Evolutionary conservation across 2,113 vertebrate genomes (phyloP).

Genomic region (Eurypyga helias): DNA sequence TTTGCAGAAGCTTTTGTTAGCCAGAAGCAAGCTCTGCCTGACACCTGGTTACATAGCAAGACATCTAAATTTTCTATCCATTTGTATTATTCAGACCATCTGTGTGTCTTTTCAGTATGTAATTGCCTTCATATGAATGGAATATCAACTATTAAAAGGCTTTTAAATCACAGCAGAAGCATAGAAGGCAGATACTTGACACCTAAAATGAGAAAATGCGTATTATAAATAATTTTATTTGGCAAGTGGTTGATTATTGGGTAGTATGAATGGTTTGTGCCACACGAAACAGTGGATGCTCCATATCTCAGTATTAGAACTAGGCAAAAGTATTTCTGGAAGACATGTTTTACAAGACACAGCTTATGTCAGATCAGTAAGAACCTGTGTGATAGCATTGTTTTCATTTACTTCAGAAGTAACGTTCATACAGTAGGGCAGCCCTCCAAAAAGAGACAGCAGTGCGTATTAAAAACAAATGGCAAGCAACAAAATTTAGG

Average conservation of each 20-base stretch:
- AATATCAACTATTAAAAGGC: background rate
- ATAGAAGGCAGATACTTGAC: background rate
- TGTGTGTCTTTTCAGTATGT: background rate
- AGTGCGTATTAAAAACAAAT: background rate
- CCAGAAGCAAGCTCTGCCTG: background rate
- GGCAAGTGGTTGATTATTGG: background rate
- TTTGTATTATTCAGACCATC: background rate
- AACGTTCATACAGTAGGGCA: background rate
- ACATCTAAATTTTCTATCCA: background rate
- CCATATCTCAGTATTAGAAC: background rate
- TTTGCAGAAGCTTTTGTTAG: background rate
- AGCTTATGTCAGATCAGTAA: background rate
- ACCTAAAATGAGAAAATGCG: background rate
- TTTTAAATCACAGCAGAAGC: background rate
- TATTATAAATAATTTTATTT: background rate
- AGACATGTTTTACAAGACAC: background rate
- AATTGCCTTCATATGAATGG: background rate
- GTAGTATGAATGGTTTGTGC: background rate
- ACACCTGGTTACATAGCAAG: background rate
- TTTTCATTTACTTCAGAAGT: background rate
- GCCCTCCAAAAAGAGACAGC: background rate
- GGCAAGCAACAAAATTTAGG: background rate
- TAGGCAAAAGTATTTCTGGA: background rate
- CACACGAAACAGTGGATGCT: background rate
- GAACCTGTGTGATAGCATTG: fast-evolving